Evolutionary conservation across 2,888 invertebrate genomes (phyloP).

Genomic region (Leucophora obtusa): DNA sequence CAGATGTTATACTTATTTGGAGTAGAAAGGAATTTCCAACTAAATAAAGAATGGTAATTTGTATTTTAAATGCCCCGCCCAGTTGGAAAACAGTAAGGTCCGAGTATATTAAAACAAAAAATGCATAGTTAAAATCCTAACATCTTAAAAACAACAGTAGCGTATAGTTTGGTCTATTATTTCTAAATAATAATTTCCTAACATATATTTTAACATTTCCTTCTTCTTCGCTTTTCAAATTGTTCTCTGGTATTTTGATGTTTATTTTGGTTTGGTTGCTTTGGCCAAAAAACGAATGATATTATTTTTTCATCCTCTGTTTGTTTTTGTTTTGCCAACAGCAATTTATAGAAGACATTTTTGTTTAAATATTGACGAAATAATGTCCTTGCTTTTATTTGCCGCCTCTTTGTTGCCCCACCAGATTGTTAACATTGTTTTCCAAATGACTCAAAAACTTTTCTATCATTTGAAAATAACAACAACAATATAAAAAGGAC

Average conservation of each 20-base stretch:
- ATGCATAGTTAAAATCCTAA: no score
- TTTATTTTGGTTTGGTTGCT: conserved; percentile 42
- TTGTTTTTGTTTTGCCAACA: conserved; percentile 36
- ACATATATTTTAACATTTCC: not conserved
- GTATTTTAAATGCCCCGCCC: no score
- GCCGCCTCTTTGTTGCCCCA: conserved; percentile 35
- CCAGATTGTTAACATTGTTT: conserved; percentile 44
- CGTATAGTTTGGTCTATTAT: no score
- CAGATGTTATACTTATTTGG: no score
- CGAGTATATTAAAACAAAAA: no score
- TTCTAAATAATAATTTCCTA: no score
- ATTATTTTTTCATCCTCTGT: not conserved
- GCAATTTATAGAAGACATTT: conserved; percentile 49
- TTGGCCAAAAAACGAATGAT: conserved; percentile 44
- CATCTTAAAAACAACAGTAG: no score
- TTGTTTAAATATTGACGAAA: conserved; percentile 54
- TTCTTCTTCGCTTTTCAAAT: not conserved
- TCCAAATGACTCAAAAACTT: conserved; percentile 29
- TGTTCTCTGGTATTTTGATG: conserved; percentile 24
- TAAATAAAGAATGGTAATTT: no score
- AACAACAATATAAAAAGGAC: conserved; percentile 32
- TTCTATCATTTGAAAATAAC: conserved; percentile 32
- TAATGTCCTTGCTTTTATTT: conserved; percentile 51
- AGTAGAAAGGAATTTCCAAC: no score
- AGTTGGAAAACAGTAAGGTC: no score